phyloP scores from a whole-genome alignment of 2,888 invertebrate species.

The Sminthurinus aureus region DNA sequence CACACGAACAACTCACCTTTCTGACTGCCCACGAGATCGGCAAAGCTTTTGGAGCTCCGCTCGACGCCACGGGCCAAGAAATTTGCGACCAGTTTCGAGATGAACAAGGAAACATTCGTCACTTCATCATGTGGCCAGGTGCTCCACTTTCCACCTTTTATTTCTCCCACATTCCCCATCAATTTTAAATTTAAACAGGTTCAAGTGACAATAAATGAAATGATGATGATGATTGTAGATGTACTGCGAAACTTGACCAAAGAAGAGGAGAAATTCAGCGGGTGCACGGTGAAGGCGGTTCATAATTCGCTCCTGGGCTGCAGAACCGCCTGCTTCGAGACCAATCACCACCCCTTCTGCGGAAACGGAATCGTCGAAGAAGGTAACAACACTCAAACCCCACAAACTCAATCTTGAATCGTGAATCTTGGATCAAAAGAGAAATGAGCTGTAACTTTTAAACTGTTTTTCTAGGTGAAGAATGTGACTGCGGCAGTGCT shows the following conservation, averaged over 20 bases:
- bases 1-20: conserved; percentile 48
- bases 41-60: conserved; percentile 50
- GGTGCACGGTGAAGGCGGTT: conserved; percentile 50
- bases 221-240: not conserved
- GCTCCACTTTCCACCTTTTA: no score
- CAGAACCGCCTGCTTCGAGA: conserved; percentile 56
- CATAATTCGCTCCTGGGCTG: conserved; percentile 47
- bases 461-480: conserved; percentile 57
- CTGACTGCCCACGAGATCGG: conserved; percentile 52
- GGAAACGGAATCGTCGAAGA: conserved; percentile 57
- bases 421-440: conserved; percentile 22
- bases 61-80: conserved; percentile 49
- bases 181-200: no score
- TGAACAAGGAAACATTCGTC: conserved; percentile 35
- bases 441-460: no score
- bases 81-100: conserved; percentile 54
- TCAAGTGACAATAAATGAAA: no score
- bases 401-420: not conserved
- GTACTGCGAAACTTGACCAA: conserved; percentile 47
- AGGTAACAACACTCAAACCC: not conserved
- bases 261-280: conserved; percentile 51
- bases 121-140: conserved; percentile 57
- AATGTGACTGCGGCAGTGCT: conserved; percentile 58
- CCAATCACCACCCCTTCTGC: conserved; percentile 56
- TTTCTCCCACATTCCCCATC: no score